Evolutionary conservation across 2,113 vertebrate species (phyloP).

Genomic region (Papio anubis): DNA sequence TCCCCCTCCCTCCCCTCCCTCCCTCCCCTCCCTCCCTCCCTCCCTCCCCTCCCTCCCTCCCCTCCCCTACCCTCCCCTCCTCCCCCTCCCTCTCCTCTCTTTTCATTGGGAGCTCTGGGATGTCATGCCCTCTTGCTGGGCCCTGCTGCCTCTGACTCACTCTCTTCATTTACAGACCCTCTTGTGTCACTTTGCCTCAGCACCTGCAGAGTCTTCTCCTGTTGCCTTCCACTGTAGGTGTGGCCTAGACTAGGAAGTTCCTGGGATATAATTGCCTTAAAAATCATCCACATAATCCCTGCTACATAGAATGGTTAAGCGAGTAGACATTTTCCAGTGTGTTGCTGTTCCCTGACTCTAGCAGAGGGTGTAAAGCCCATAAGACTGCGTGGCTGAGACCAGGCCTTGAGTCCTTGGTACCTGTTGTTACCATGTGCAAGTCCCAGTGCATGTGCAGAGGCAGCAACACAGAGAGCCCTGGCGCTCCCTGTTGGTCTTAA

Average conservation of each 20-base stretch:
- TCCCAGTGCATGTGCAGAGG: neutral
- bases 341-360: neutral
- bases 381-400: too few species aligned
- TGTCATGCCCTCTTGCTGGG: accelerated
- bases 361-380: neutral
- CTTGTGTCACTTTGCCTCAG: too few species aligned
- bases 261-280: neutral
- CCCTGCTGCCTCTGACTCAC: neutral
- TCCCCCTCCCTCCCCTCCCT: too few species aligned
- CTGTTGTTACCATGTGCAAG: neutral
- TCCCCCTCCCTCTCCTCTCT: neutral
- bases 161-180: too few species aligned
- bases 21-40: too few species aligned
- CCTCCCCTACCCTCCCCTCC: too few species aligned
- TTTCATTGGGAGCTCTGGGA: accelerated
- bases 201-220: neutral
- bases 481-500: neutral
- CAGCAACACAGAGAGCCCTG: neutral
- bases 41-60: too few species aligned
- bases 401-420: neutral
- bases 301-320: neutral
- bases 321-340: neutral
- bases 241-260: neutral
- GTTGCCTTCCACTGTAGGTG: neutral
- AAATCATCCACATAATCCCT: neutral